Evolutionary conservation across 92 coral and sea anemone genomes (phyloP).

Genomic region (Phenganax subtilis): DNA sequence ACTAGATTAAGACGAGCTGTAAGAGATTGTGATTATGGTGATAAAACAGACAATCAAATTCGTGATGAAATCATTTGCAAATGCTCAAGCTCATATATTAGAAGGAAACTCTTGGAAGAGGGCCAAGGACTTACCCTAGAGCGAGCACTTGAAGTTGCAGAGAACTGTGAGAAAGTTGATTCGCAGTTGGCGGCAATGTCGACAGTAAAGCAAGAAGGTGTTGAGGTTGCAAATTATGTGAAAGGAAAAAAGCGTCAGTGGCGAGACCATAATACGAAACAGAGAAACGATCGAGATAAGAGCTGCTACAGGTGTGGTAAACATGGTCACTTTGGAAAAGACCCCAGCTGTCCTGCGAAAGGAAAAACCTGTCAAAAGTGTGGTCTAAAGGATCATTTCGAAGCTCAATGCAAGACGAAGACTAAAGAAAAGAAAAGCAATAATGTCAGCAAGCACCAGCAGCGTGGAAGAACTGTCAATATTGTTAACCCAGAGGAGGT

Average conservation of each 20-base stretch:
- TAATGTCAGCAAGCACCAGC: not conserved
- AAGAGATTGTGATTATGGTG: slow-evolving; percentile 43
- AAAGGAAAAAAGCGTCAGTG: too few species aligned
- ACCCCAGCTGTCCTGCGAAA: slow-evolving; percentile 13
- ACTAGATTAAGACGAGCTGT: too few species aligned
- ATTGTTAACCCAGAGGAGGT: slow-evolving; percentile 5
- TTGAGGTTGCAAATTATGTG: too few species aligned
- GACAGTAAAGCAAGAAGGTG: too few species aligned
- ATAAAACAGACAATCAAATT: slow-evolving; percentile 27
- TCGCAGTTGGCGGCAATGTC: slow-evolving; percentile 35
- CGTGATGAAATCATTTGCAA: slow-evolving; percentile 30
- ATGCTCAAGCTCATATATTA: not conserved
- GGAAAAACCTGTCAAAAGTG: slow-evolving; percentile 5
- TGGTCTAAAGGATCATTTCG: slow-evolving; percentile 17
- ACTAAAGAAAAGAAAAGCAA: not conserved
- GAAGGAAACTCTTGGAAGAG: slow-evolving; percentile 14
- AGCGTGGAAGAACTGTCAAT: not conserved
- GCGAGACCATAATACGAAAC: not conserved
- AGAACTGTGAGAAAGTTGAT: slow-evolving; percentile 37
- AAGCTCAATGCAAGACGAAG: slow-evolving; percentile 21
- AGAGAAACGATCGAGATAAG: not conserved
- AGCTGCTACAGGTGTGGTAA: slow-evolving; percentile 34
- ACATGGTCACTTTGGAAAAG: slow-evolving; percentile 27
- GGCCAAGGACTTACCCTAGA: slow-evolving; percentile 27
- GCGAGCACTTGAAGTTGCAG: slow-evolving; percentile 12